Percentiles rank a stretch among this genome's conserved stretches.
Evolutionary conservation across 1,140 invertebrate species (phyloP).

Genomic region (Acyrthosiphon pisum): DNA sequence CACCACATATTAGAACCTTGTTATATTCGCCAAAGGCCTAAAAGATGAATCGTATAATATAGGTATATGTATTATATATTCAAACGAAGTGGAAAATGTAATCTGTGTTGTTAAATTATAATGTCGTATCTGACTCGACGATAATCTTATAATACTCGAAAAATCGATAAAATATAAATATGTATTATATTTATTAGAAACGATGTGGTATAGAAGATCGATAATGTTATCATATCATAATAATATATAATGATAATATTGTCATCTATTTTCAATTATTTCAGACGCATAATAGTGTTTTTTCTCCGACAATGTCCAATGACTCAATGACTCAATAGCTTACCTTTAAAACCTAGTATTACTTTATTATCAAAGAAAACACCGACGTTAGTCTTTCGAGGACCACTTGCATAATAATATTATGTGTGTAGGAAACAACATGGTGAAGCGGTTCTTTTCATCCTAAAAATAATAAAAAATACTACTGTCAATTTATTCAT

Average conservation of each 20-base stretch:
- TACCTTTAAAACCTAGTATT: neutral
- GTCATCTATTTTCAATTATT: neutral
- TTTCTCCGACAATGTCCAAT: neutral
- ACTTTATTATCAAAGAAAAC: neutral
- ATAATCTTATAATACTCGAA: no score
- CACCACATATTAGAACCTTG: neutral
- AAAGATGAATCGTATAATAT: neutral
- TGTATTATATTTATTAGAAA: neutral
- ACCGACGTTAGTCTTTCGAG: neutral
- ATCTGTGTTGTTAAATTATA: no score
- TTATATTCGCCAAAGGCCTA: neutral
- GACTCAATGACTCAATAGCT: no score
- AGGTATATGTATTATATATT: no score
- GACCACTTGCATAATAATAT: neutral
- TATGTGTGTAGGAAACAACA: neutral
- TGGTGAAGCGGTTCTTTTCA: neutral
- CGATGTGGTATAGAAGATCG: neutral
- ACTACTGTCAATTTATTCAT: conserved; percentile 24
- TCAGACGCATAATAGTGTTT: neutral
- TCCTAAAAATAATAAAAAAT: neutral
- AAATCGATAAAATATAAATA: no score
- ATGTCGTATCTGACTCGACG: no score
- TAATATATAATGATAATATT: neutral
- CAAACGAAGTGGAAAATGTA: no score
- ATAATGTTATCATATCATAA: neutral